phyloP scores from a whole-genome alignment of 1,140 invertebrate species.

The Hestina assimilis region DNA sequence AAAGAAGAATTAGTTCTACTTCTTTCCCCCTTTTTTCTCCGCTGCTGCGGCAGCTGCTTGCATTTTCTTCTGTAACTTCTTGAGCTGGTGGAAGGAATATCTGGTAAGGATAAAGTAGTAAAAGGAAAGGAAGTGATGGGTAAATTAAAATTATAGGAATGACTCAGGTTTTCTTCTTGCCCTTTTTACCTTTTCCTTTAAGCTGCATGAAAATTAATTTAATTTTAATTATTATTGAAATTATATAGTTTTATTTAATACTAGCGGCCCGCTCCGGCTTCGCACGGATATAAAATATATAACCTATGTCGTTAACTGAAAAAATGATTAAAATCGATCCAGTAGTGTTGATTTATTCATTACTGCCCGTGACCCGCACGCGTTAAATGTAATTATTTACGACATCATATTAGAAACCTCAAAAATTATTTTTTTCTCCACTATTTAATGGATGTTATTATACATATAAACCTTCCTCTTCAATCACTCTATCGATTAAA shows the following conservation, averaged over 20 bases:
- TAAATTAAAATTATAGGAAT: neutral
- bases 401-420: too few relatives aligned
- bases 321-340: too few relatives aligned
- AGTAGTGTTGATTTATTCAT: too few relatives aligned
- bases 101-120: conserved; percentile 3
- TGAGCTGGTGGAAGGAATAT: conserved; percentile 41
- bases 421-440: too few relatives aligned
- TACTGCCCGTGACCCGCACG: too few relatives aligned
- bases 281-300: too few relatives aligned
- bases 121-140: conserved; percentile 4
- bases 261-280: too few relatives aligned
- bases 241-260: neutral
- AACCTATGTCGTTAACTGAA: too few relatives aligned
- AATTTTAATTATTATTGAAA: neutral
- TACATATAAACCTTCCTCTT: too few relatives aligned
- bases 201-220: conserved; percentile 44
- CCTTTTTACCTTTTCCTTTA: conserved; percentile 63
- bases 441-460: too few relatives aligned
- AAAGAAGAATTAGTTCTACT: conserved; percentile 16
- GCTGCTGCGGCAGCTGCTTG: conserved; percentile 40
- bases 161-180: conserved; percentile 56
- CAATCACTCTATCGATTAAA: too few relatives aligned
- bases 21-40: conserved; percentile 40
- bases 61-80: conserved; percentile 54
- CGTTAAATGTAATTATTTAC: too few relatives aligned